Evolutionary conservation across 2,797 vertebrate genomes (phyloP).

Genomic region (Sus cebifrons): DNA sequence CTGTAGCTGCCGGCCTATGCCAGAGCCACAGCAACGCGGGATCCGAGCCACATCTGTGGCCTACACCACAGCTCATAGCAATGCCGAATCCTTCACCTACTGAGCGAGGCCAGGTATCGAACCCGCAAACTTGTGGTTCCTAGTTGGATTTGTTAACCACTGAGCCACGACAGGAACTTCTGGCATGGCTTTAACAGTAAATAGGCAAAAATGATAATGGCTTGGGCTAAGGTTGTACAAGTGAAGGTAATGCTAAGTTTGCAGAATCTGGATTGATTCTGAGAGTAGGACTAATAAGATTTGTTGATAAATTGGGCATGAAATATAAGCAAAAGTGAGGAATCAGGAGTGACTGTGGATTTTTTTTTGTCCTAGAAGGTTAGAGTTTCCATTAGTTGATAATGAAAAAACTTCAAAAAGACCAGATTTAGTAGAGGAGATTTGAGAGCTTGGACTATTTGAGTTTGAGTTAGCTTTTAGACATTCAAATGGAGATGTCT

Average conservation of each 20-base stretch:
- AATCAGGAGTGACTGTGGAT: neutral
- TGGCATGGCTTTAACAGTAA: neutral
- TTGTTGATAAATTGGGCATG: neutral
- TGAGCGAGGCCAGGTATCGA: too few species aligned
- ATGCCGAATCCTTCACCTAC: too few species aligned
- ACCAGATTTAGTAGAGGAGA: neutral
- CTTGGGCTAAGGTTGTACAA: neutral
- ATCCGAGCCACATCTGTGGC: too few species aligned
- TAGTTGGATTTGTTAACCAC: too few species aligned
- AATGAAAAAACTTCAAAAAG: conserved; percentile 14
- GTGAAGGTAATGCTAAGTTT: neutral
- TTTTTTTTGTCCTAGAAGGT: neutral
- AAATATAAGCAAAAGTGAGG: conserved; percentile 48
- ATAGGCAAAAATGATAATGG: neutral
- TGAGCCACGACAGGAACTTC: too few species aligned
- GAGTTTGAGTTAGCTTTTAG: neutral
- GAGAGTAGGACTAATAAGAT: neutral
- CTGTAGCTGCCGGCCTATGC: too few species aligned
- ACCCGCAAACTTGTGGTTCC: too few species aligned
- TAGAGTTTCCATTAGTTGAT: conserved; percentile 16
- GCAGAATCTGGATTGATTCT: conserved; percentile 46
- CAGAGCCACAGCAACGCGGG: too few species aligned
- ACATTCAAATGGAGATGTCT: neutral
- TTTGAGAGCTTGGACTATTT: neutral
- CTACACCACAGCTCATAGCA: too few species aligned